Evolutionary conservation across 2,113 vertebrate genomes (phyloP).

Genomic region (Pituophis catenifer): DNA sequence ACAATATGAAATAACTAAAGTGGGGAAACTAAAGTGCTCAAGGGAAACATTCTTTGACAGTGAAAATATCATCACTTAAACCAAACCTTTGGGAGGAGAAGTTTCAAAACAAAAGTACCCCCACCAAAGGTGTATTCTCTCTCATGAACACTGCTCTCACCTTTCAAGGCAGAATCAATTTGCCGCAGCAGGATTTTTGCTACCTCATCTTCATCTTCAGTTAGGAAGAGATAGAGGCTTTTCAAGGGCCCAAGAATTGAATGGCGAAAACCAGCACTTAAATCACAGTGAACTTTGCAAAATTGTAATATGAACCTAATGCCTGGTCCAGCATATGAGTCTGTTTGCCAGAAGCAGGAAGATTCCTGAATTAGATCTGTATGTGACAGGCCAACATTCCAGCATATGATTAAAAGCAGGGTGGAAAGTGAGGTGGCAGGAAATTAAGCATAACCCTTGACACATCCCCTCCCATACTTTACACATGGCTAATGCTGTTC

Average conservation of each 20-base stretch:
- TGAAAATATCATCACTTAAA: background rate
- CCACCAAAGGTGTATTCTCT: too few relatives aligned
- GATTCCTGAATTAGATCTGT: background rate
- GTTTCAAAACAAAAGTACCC: background rate
- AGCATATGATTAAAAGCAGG: background rate
- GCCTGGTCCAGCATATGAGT: background rate
- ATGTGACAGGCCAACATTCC: background rate
- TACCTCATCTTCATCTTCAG: background rate
- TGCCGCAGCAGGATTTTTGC: background rate
- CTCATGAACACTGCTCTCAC: background rate
- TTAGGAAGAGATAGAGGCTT: background rate
- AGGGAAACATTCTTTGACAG: background rate
- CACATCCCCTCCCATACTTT: background rate
- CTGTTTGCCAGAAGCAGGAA: background rate
- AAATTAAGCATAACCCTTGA: background rate
- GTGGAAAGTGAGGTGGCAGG: background rate
- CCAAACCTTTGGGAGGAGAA: background rate
- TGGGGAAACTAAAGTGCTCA: background rate
- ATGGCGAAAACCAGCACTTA: background rate
- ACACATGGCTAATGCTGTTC: background rate
- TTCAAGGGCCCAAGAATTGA: background rate
- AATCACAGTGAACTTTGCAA: background rate
- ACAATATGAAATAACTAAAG: background rate
- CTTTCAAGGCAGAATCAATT: background rate
- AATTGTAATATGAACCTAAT: background rate